These are phyloP conservation scores for Thripadectes ignobilis DNA, from an alignment of 2,797 vertebrate genomes.

Conservation along the genomic window DNA sequence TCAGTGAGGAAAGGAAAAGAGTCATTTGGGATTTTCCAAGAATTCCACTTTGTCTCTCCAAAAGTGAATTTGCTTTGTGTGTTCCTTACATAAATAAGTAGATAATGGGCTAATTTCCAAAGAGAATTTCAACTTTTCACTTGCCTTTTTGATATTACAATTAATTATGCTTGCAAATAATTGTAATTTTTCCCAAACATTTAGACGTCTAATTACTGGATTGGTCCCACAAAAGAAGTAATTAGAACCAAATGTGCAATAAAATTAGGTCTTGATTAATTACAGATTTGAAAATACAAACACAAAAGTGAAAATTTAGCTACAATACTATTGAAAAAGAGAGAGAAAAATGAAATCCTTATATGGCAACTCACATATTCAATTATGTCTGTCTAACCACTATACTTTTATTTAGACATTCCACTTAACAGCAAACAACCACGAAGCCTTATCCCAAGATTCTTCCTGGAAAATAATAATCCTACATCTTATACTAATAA, in stretches of 20 bases:
- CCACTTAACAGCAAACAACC: neutral
- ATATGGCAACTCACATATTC: neutral
- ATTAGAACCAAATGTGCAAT: neutral
- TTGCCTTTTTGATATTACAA: neutral
- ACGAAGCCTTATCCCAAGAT: neutral
- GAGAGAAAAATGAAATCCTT: neutral
- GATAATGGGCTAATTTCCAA: neutral
- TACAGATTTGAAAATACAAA: constrained; percentile 6
- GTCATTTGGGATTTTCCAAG: neutral
- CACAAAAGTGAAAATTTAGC: neutral
- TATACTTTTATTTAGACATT: constrained; percentile 14
- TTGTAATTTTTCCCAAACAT: neutral
- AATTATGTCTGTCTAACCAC: neutral
- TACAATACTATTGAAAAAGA: neutral
- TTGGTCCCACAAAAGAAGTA: neutral
- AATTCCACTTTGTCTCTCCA: neutral
- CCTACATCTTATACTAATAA: neutral
- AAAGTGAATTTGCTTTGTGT: neutral
- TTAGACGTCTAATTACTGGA: neutral
- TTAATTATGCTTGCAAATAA: neutral
- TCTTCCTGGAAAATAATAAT: constrained; percentile 17
- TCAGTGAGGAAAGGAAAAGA: neutral
- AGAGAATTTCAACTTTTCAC: neutral
- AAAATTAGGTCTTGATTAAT: neutral
- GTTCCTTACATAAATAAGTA: neutral